Evolutionary conservation across 2,888 invertebrate species (phyloP).

Genomic region (Globia sparganii): DNA sequence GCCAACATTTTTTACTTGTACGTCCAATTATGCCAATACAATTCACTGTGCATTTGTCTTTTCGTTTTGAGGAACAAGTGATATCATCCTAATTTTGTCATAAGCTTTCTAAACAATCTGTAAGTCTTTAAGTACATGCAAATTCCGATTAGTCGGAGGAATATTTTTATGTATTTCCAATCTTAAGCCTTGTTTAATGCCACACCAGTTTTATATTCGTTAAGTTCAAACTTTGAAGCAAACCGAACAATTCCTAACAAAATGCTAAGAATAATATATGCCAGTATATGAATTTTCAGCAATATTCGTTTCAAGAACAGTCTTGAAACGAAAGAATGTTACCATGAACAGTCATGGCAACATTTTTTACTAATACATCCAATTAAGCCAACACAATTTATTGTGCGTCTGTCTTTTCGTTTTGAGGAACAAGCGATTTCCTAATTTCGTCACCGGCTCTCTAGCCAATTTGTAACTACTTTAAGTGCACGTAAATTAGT

Average conservation of each 20-base stretch:
- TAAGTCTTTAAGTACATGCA: slow-evolving; percentile 53
- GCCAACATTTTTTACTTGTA: background rate
- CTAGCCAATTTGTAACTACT: slow-evolving; percentile 15
- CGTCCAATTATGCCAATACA: background rate
- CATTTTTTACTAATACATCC: background rate
- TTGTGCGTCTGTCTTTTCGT: background rate
- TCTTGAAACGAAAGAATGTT: too few species aligned
- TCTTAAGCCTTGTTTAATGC: background rate
- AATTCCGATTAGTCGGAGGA: slow-evolving; percentile 25
- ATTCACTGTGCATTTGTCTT: background rate
- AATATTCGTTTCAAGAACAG: too few species aligned
- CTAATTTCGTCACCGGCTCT: slow-evolving; percentile 3
- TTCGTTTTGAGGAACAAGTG: background rate
- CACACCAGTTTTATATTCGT: background rate
- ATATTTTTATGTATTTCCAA: background rate
- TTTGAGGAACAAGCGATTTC: background rate
- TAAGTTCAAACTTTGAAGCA: background rate
- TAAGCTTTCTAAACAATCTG: background rate
- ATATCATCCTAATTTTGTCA: background rate
- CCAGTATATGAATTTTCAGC: background rate
- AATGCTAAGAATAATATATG: background rate
- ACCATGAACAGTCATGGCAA: too few species aligned
- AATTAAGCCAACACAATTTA: background rate
- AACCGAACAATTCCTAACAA: too few species aligned
- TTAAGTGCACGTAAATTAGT: slow-evolving; percentile 59